These are phyloP conservation scores for Alauda arvensis DNA, from an alignment of 2,797 vertebrate species.

Conservation along the genomic window DNA sequence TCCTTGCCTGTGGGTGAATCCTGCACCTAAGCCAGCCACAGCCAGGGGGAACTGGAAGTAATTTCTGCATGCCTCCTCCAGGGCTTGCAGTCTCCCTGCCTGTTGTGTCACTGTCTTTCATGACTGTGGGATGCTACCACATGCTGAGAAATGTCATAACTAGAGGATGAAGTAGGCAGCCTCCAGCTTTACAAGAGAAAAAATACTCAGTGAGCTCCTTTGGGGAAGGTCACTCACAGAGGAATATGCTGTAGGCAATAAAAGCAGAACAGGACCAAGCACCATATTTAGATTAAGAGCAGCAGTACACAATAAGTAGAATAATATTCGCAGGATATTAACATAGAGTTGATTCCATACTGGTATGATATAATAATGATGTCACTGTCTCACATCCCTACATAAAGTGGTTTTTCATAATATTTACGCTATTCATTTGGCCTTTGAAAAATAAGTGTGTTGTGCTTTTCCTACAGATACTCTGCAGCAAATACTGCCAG, in stretches of 20 bases:
- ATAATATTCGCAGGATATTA: neutral
- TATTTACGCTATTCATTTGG: neutral
- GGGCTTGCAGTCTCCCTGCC: neutral
- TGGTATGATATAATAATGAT: neutral
- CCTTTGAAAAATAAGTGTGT: neutral
- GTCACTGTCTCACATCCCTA: neutral
- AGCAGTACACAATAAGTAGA: neutral
- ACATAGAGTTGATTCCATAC: neutral
- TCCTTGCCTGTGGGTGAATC: accelerated
- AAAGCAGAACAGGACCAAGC: neutral
- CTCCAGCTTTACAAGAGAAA: neutral
- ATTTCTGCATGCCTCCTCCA: neutral
- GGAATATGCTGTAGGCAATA: neutral
- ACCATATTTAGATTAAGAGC: neutral
- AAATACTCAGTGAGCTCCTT: neutral
- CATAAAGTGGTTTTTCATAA: neutral
- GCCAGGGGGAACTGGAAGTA: neutral
- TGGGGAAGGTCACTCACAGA: neutral
- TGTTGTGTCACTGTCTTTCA: accelerated
- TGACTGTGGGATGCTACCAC: neutral
- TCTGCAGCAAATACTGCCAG: neutral
- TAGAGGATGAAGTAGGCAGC: neutral
- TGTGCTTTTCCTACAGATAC: neutral
- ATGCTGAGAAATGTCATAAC: neutral
- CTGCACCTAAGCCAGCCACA: neutral